phyloP scores from a whole-genome alignment of 2,888 invertebrate genomes.

The Magallana nippona region DNA sequence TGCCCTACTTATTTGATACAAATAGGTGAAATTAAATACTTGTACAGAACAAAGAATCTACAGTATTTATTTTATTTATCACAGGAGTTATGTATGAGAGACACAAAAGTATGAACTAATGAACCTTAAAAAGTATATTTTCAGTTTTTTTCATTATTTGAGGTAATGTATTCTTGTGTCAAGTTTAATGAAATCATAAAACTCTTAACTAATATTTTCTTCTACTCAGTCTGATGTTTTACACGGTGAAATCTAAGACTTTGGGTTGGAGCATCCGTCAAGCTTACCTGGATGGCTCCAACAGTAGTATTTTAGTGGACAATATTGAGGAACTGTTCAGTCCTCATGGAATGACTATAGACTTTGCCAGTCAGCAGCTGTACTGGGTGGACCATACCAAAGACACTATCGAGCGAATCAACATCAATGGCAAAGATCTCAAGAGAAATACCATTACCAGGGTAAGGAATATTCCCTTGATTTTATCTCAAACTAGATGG shows the following conservation, averaged over 20 bases:
- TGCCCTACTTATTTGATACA: too few relatives aligned
- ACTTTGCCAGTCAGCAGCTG: conserved; percentile 85
- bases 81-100: too few relatives aligned
- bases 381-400: conserved; percentile 92
- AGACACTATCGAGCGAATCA: conserved; percentile 84
- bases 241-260: conserved; percentile 89
- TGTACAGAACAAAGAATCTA: too few relatives aligned
- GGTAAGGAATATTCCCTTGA: not conserved
- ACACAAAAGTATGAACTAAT: too few relatives aligned
- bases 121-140: too few relatives aligned
- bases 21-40: too few relatives aligned
- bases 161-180: not conserved
- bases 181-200: not conserved
- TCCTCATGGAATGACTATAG: conserved; percentile 92
- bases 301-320: conserved; percentile 82
- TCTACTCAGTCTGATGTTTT: conserved; percentile 87
- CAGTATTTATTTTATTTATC: conserved; percentile 13
- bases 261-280: conserved; percentile 86
- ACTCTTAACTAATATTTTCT: not conserved
- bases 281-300: conserved; percentile 89
- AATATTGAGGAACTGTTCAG: conserved; percentile 84
- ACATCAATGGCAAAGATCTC: conserved; percentile 86
- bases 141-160: too few relatives aligned
- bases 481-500: too few relatives aligned
- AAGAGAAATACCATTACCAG: conserved; percentile 69